Evolutionary conservation across 2,888 invertebrate genomes (phyloP), one percentile per base, ranked within the genome.

Genomic region (Gymnosoma rotundatum): DNA sequence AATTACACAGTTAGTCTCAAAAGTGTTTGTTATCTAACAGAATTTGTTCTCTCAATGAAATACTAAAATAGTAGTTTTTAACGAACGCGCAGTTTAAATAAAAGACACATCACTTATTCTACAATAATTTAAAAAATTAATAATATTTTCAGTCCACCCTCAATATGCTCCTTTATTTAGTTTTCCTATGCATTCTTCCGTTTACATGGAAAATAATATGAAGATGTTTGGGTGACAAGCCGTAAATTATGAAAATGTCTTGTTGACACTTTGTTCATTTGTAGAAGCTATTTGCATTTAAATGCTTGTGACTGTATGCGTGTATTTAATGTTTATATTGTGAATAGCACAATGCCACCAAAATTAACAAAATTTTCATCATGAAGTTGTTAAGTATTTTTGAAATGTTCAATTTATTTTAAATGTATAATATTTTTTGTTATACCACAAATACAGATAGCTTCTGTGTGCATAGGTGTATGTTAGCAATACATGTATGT

Each of bases 221-320:
- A 56, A 80, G 69, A 74, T 74, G 54, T 69, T 74, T 69, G 48
- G 61, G 18, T 56, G 67, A 74, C 74, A 80, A 45, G 48, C 36
- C 48, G 61, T 80, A 74, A 80, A 56, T 80, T 80, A 80, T 74
- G 74, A 74, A 74, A 74, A 80, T 74, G 69, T 61, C 54, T 74
- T 48, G 80, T 69, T 67, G 66, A 67, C 73, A 80, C 67, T 45
- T 48, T 58, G 25, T 64, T 58, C 56, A 72, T 63, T 78, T 78
- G 50, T 78, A 64, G 52, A 64, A 63, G 18, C 7, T 48, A 52
- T 50, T 70, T 74, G 45, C 18, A 45, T 45, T 45, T 21, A 56
- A 48, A 18, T 58, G 16, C 12, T 14, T 50, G 48, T 16, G 14
- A 10, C 14, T 20, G 42, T 61, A 8, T 52, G n/a, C 20, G 14